A percentile compares a stretch with the other conserved stretches of the same genome.
These are phyloP conservation scores for Athrips mouffetella DNA, from an alignment of 2,888 invertebrate genomes.

Conservation along the genomic window DNA sequence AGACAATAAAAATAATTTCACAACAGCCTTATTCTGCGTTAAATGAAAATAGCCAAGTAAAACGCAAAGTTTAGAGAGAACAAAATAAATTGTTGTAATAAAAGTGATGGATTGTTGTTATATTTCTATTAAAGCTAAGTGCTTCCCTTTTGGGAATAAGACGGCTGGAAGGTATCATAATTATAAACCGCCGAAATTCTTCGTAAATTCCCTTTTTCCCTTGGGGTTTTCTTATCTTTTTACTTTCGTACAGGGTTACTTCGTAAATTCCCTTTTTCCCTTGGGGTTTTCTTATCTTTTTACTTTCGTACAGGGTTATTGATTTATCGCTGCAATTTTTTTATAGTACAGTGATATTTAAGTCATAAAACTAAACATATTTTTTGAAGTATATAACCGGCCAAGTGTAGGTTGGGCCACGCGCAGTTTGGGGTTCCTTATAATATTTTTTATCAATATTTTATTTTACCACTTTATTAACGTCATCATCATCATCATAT, in stretches of 20 bases:
- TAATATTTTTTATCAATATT: no score
- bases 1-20: background rate
- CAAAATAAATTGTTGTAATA: constrained; percentile 5
- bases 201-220: background rate
- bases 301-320: no score
- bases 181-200: background rate
- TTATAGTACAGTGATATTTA: no score
- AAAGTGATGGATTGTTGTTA: constrained; percentile 2
- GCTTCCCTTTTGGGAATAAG: constrained; percentile 1
- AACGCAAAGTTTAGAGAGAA: background rate
- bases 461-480: no score
- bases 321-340: no score
- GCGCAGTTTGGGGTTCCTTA: no score
- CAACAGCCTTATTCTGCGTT: background rate
- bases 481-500: no score
- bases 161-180: background rate
- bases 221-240: background rate
- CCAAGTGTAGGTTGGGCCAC: no score
- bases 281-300: no score
- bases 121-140: constrained; percentile 7
- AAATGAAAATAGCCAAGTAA: constrained; percentile 5
- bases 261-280: no score
- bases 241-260: background rate
- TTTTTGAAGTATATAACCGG: no score
- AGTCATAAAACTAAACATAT: no score